A percentile compares a stretch with the other conserved stretches of the same genome.
These are phyloP conservation scores for Drosophila nikananu DNA, from an alignment of 1,140 invertebrate genomes.

Conservation along the genomic window DNA sequence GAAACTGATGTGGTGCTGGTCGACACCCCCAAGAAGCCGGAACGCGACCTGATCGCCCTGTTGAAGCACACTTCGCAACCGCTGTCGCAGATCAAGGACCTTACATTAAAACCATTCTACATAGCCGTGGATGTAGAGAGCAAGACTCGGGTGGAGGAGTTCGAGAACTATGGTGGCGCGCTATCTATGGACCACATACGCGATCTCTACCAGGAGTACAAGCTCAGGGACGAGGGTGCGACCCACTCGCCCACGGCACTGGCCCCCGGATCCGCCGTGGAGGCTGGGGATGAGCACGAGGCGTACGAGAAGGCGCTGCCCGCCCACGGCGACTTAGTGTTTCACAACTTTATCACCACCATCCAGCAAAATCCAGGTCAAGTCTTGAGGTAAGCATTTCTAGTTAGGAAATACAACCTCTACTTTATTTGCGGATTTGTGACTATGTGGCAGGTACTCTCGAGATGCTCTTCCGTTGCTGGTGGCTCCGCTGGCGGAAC, in stretches of 20 bases:
- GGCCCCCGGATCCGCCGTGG: constrained; percentile 41
- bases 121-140: constrained; percentile 88
- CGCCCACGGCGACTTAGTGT: constrained; percentile 92
- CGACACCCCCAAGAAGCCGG: constrained; percentile 89
- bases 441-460: constrained; percentile 87
- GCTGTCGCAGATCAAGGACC: constrained; percentile 72
- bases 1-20: constrained; percentile 89
- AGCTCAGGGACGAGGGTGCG: constrained; percentile 86
- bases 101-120: constrained; percentile 86
- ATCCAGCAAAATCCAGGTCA: constrained; percentile 92
- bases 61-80: constrained; percentile 86
- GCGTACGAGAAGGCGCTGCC: constrained; percentile 92
- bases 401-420: too few species aligned
- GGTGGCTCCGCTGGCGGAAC: constrained; percentile 87
- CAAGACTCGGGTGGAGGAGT: constrained; percentile 55
- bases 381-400: constrained; percentile 88
- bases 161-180: constrained; percentile 69
- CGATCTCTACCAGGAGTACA: constrained; percentile 88
- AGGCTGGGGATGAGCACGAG: constrained; percentile 86
- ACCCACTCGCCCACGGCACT: constrained; percentile 57
- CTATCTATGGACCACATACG: constrained; percentile 87
- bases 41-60: constrained; percentile 88
- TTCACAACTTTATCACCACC: constrained; percentile 91
- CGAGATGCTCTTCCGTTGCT: constrained; percentile 89
- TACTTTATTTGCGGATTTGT: background rate